Percentiles rank a stretch among this genome's conserved stretches.
These are phyloP conservation scores for Paramormyrops hopkinsi DNA, from an alignment of 2,797 vertebrate genomes.

Conservation along the genomic window DNA sequence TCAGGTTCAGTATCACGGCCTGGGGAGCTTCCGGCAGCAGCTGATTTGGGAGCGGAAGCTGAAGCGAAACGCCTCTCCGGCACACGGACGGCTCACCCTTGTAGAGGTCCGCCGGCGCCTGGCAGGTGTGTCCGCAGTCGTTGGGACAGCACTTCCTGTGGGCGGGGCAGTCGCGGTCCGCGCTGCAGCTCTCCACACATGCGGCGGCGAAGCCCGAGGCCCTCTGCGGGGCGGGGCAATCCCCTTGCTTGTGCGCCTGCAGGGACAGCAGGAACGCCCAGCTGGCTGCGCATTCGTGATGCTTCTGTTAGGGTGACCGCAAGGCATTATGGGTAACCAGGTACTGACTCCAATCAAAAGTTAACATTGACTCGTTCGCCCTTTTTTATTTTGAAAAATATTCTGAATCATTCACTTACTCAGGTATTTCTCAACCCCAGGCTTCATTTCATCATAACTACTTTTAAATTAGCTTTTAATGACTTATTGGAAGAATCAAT, in stretches of 20 bases:
- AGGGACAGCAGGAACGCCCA: conserved; percentile 58
- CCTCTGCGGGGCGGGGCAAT: conserved; percentile 52
- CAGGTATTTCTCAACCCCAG: not conserved
- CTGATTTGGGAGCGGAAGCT: not conserved
- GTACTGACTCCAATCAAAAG: not conserved
- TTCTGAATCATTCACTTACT: not conserved
- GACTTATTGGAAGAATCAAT: not conserved
- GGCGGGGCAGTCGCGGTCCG: conserved; percentile 55
- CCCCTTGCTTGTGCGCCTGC: conserved; percentile 49
- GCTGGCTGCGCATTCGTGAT: conserved; percentile 58
- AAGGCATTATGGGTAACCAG: not conserved
- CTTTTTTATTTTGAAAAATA: not conserved
- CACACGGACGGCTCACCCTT: conserved; percentile 54
- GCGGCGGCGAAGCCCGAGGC: conserved; percentile 61
- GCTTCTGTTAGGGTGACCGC: conserved; percentile 45
- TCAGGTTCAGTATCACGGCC: not conserved
- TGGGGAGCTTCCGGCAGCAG: not conserved
- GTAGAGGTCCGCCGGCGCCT: conserved; percentile 61
- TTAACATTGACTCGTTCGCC: not conserved
- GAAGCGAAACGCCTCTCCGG: not conserved
- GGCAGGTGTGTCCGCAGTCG: conserved; percentile 59
- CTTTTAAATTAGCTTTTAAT: conserved; percentile 6
- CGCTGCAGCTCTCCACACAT: conserved; percentile 57
- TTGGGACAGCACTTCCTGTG: conserved; percentile 62
- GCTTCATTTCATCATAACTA: not conserved